These are phyloP conservation scores for Chrysochloris asiatica DNA, from an alignment of 2,113 vertebrate genomes.

Conservation along the genomic window DNA sequence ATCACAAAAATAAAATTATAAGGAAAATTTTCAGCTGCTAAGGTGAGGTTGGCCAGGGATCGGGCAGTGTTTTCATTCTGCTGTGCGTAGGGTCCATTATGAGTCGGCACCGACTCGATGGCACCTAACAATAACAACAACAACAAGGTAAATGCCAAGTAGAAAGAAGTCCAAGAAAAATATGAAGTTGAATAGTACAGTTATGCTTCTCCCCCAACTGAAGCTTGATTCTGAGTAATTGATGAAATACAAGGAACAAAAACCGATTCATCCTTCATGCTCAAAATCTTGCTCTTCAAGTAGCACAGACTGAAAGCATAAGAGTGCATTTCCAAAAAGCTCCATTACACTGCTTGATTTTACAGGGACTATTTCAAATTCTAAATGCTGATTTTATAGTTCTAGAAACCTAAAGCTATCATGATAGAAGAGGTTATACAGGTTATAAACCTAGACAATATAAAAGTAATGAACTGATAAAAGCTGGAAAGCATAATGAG, in stretches of 20 bases:
- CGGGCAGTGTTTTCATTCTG: too few relatives aligned
- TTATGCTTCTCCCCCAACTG: not conserved
- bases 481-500: too few relatives aligned
- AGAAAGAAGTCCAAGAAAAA: too few relatives aligned
- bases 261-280: not conserved
- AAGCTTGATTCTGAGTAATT: not conserved
- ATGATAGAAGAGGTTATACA: not conserved
- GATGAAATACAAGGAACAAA: not conserved
- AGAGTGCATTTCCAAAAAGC: not conserved
- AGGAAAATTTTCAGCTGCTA: conserved; percentile 33
- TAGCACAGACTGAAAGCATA: not conserved
- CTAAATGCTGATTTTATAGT: not conserved
- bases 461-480: too few relatives aligned
- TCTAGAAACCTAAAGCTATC: not conserved
- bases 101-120: too few relatives aligned
- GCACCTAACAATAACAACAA: too few relatives aligned
- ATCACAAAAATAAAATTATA: not conserved
- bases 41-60: too few relatives aligned
- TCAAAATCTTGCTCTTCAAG: not conserved
- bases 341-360: not conserved
- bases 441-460: not conserved
- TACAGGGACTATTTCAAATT: not conserved
- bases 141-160: too few relatives aligned
- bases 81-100: too few relatives aligned
- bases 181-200: too few relatives aligned